These are phyloP conservation scores for Alauda arvensis DNA, from an alignment of 2,797 vertebrate species.

Conservation along the genomic window DNA sequence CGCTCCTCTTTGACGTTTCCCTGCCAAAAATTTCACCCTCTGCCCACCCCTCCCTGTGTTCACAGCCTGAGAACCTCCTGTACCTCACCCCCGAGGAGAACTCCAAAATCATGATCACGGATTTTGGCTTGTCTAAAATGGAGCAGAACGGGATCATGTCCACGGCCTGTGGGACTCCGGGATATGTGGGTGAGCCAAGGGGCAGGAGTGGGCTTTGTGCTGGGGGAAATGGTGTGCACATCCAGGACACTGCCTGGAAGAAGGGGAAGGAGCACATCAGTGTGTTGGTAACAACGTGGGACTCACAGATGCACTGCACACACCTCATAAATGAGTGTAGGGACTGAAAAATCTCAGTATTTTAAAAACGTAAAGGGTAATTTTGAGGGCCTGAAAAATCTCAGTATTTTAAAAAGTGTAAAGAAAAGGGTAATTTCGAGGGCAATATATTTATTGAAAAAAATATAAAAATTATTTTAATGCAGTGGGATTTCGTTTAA, in stretches of 20 bases:
- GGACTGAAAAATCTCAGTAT: neutral
- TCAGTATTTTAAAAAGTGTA: neutral
- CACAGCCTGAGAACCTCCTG: slow-evolving; percentile 91
- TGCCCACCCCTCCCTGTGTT: neutral
- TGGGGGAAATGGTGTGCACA: neutral
- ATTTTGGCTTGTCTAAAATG: slow-evolving; percentile 93
- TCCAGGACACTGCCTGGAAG: neutral
- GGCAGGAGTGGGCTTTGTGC: neutral
- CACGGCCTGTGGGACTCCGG: slow-evolving; percentile 91
- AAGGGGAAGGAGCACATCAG: neutral
- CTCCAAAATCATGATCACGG: slow-evolving; percentile 95
- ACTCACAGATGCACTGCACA: neutral
- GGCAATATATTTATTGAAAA: neutral
- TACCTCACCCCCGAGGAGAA: slow-evolving; percentile 88
- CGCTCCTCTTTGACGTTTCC: neutral
- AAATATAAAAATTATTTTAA: neutral
- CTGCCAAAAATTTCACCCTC: neutral
- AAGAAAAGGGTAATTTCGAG: neutral
- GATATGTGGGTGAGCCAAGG: slow-evolving; percentile 88
- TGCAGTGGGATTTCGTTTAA: neutral
- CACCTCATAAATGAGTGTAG: fast-evolving
- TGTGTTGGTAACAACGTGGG: neutral
- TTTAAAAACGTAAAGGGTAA: neutral
- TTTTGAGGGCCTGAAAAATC: neutral
- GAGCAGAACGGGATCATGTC: slow-evolving; percentile 89